These are phyloP conservation scores for Phyllostomus hastatus DNA, from an alignment of 2,113 vertebrate genomes.

Conservation along the genomic window DNA sequence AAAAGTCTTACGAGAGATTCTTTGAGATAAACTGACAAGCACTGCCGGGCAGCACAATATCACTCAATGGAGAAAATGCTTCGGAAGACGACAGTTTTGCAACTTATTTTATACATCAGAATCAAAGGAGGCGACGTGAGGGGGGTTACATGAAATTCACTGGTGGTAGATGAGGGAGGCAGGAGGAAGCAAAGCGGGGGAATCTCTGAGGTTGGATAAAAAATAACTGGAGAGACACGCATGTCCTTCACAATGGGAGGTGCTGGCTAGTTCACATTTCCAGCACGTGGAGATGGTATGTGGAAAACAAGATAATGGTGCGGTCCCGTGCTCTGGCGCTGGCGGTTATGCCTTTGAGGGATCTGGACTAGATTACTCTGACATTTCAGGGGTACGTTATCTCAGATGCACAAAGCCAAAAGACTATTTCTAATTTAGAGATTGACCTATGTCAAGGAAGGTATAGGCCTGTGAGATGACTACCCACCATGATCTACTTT, in stretches of 20 bases:
- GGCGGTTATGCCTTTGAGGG: background rate
- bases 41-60: background rate
- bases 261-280: background rate
- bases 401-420: background rate
- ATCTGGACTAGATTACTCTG: background rate
- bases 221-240: background rate
- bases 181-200: background rate
- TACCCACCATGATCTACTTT: background rate
- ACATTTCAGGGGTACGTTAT: background rate
- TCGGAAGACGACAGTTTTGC: background rate
- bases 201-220: background rate
- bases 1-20: background rate
- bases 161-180: background rate
- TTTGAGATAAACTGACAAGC: background rate
- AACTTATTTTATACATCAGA: background rate
- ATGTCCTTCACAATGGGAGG: background rate
- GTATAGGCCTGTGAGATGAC: background rate
- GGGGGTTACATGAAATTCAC: background rate
- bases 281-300: background rate
- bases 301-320: background rate
- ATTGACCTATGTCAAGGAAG: background rate
- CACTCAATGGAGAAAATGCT: background rate
- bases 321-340: background rate
- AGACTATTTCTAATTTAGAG: background rate
- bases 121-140: background rate